Percentiles rank a stretch among this genome's conserved stretches.
phyloP scores from a whole-genome alignment of 2,888 invertebrate genomes.

The Microctonus aethiopoides region DNA sequence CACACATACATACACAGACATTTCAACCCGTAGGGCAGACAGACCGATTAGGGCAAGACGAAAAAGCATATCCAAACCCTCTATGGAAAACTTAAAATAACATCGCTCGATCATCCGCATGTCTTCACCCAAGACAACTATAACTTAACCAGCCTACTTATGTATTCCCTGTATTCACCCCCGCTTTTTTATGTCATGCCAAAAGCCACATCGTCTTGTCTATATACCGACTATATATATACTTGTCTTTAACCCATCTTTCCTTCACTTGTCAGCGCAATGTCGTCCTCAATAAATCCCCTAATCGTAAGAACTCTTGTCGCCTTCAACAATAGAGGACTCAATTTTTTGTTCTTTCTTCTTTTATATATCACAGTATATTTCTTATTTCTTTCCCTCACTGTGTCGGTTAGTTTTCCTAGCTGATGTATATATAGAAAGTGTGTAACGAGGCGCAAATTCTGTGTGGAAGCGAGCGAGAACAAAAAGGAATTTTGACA shows the following conservation, averaged over 20 bases:
- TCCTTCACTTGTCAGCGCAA: conserved; percentile 4
- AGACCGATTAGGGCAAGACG: conserved; percentile 65
- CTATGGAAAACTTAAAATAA: conserved; percentile 67
- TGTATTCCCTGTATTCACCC: conserved; percentile 53
- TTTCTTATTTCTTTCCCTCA: background rate
- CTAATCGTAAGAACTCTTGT: background rate
- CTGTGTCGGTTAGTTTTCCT: conserved; percentile 11
- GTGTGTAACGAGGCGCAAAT: too few relatives aligned
- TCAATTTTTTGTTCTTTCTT: background rate
- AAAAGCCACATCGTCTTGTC: conserved; percentile 25
- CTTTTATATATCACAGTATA: background rate
- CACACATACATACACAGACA: too few relatives aligned
- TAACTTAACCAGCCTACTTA: conserved; percentile 50
- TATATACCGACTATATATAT: too few relatives aligned
- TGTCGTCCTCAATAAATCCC: conserved; percentile 14
- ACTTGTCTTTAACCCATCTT: too few relatives aligned
- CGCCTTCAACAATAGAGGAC: background rate
- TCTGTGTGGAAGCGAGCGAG: too few relatives aligned
- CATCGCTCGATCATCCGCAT: conserved; percentile 65
- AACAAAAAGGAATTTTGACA: too few relatives aligned
- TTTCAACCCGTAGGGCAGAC: conserved; percentile 49
- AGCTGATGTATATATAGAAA: conserved; percentile 9
- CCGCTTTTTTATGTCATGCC: conserved; percentile 32
- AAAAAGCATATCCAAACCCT: conserved; percentile 50
- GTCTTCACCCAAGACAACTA: conserved; percentile 54